Conservation (phyloP, 2,113 vertebrate species). For the Austrofundulus limnaeus region DNA sequence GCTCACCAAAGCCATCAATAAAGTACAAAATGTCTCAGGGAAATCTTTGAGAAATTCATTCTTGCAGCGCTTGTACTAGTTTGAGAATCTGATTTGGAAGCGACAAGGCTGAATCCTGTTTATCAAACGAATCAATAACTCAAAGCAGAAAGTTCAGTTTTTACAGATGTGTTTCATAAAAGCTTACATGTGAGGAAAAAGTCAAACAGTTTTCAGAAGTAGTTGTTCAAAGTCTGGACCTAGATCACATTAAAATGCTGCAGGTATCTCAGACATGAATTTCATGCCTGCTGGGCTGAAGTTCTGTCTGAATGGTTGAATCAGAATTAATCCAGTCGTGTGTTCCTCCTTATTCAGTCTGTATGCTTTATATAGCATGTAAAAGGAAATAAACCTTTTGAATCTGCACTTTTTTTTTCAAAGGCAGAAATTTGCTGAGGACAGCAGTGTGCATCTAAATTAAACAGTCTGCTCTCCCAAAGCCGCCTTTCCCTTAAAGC, state of each 20-base stretch:
- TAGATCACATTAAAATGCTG: constrained; percentile 23
- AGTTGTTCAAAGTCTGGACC: constrained; percentile 22
- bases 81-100: too few relatives aligned
- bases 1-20: neutral
- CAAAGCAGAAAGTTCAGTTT: too few relatives aligned
- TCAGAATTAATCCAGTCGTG: constrained; percentile 34
- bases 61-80: too few relatives aligned
- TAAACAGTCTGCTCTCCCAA: constrained; percentile 16
- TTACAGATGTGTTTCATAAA: neutral
- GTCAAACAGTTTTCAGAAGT: constrained; percentile 29
- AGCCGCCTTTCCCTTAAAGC: constrained; percentile 10
- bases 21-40: neutral
- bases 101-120: too few relatives aligned
- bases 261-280: constrained; percentile 37
- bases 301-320: constrained; percentile 29
- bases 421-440: constrained; percentile 13
- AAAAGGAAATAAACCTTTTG: constrained; percentile 22
- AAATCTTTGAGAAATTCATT: neutral
- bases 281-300: constrained; percentile 44
- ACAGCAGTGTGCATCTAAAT: constrained; percentile 20
- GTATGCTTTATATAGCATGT: constrained; percentile 2
- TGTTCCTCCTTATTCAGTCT: constrained; percentile 12
- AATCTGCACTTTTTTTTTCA: constrained; percentile 12
- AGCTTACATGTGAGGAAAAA: constrained; percentile 10
- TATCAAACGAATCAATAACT: too few relatives aligned